A percentile compares a stretch with the other conserved stretches of the same genome.
phyloP scores from a whole-genome alignment of 2,113 vertebrate genomes.

The Coreoperca whiteheadi region DNA sequence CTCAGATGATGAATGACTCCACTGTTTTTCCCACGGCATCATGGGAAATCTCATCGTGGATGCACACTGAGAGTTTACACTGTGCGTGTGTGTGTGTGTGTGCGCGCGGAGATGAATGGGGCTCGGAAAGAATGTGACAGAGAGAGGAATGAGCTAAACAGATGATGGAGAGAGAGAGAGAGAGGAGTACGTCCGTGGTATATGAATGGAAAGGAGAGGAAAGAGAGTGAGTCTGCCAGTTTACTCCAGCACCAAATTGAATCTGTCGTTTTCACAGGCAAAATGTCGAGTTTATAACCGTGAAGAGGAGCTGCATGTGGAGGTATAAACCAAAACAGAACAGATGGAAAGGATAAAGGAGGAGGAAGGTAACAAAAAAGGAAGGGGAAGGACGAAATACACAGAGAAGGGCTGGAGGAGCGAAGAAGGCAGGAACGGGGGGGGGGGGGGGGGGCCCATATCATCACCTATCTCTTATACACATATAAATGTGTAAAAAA shows the following conservation, averaged over 20 bases:
- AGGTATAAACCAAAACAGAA: too few species aligned
- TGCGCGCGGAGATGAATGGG: conserved; percentile 61
- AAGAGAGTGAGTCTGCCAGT: conserved; percentile 12
- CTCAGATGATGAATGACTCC: conserved; percentile 61
- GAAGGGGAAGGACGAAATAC: neutral
- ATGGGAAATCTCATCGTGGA: conserved; percentile 52
- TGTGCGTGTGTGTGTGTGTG: conserved; percentile 29
- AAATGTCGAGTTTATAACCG: neutral
- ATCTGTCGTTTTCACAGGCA: neutral
- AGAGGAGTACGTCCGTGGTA: conserved; percentile 21
- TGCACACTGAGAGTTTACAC: conserved; percentile 19
- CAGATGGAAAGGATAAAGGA: neutral
- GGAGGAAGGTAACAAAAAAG: neutral
- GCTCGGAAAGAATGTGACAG: conserved; percentile 56
- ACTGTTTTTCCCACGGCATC: conserved; percentile 51
- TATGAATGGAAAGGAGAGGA: conserved; percentile 34
- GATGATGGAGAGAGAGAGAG: conserved; percentile 54
- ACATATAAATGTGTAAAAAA: too few species aligned
- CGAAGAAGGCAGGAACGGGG: too few species aligned
- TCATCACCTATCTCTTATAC: too few species aligned
- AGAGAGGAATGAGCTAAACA: conserved; percentile 60
- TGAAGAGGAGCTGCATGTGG: neutral
- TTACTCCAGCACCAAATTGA: conserved; percentile 35
- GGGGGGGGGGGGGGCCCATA: too few species aligned
- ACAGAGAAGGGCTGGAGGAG: neutral